Evolutionary conservation across 2,888 invertebrate species (phyloP).

Genomic region (Oeneis ivallda): DNA sequence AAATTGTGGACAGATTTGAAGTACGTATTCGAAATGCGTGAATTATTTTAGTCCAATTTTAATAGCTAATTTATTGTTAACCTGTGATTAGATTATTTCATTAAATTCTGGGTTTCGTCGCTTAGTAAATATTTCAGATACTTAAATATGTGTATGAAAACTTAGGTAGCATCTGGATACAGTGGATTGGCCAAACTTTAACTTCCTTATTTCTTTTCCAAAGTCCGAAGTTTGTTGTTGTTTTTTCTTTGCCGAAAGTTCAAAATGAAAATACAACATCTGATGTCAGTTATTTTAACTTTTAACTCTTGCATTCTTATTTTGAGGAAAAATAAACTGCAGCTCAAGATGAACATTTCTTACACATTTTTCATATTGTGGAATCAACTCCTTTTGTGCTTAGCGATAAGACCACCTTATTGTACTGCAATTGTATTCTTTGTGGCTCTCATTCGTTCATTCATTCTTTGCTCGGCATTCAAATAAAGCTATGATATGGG

Average conservation of each 20-base stretch:
- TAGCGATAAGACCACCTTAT: neutral
- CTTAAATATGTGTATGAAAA: conserved; percentile 6
- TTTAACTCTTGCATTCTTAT: neutral
- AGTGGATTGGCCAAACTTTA: neutral
- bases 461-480: neutral
- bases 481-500: neutral
- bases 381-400: neutral
- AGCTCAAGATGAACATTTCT: neutral
- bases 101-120: neutral
- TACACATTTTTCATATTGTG: neutral
- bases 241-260: neutral
- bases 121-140: conserved; percentile 1
- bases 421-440: conserved; percentile 10
- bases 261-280: conserved; percentile 10
- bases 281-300: neutral
- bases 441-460: neutral
- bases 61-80: no score
- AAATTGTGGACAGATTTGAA: no score
- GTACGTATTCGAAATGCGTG: no score
- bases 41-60: no score
- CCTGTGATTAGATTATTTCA: no score
- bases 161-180: conserved; percentile 6
- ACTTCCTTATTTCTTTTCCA: neutral
- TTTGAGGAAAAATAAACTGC: neutral
- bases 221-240: conserved; percentile 2